Base-by-base conservation (phyloP, 2,888 invertebrate species). In the Blomia tropicalis region DNA sequence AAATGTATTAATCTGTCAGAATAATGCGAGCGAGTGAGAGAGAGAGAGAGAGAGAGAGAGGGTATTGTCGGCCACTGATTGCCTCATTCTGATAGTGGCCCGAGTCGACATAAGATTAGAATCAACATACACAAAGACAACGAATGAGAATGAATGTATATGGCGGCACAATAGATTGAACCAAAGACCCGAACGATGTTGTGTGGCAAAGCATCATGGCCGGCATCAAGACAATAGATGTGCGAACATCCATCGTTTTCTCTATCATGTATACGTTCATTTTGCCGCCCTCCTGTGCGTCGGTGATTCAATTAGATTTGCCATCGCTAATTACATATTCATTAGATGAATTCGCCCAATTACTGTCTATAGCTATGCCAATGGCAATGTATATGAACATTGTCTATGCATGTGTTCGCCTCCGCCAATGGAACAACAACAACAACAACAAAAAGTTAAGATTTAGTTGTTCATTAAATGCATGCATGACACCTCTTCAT, bases 301-400 rank as follows among this genome's bases (percentile, higher is more conserved):
- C n/a, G n/a, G 51, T 47, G 51, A 47, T 47, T 47, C 51, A 47
- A 47, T 47, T 47, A 47, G 51, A 47, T 47, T 19, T 47, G 23
- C 51, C n/a, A 47, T 47, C 51, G 51, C 51, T 47, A 47, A 47
- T 47, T 47, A 47, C 51, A 47, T 47, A 47, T 47, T 47, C 51
- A 47, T 47, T 47, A 47, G 51, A 27, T 19, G 11, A 47, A 14
- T 47, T 47, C 51, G n/a, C 51, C n/a, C 51, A 47, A 47, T 47
- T 47, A 47, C 51, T 19, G 5, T 14, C 11, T 14, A 14, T 7
- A 14, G 51, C 36, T 36, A n/a, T 47, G 51, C 51, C n/a, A n/a
- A n/a, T n/a, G n/a, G n/a, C n/a, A n/a, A n/a, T n/a, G n/a, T n/a
- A n/a, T n/a, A n/a, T n/a, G n/a, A n/a, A n/a, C n/a, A n/a, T n/a